Percentiles rank a stretch among this genome's conserved stretches.
Evolutionary conservation across 2,113 vertebrate genomes (phyloP).

Genomic region (Tragulus kanchil): DNA sequence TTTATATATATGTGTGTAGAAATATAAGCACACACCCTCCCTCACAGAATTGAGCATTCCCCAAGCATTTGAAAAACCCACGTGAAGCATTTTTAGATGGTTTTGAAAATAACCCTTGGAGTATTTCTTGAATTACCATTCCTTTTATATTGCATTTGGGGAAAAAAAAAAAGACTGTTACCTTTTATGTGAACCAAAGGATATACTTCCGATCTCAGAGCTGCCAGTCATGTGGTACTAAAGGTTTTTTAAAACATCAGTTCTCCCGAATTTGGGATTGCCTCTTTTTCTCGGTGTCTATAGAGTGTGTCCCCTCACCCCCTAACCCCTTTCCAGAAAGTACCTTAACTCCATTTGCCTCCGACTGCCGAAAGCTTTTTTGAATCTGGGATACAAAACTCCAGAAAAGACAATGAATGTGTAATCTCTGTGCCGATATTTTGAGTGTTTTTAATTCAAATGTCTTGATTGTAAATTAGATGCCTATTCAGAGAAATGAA

Average conservation of each 20-base stretch:
- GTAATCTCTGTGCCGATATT: constrained; percentile 86
- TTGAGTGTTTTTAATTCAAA: constrained; percentile 84
- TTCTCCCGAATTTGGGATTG: constrained; percentile 72
- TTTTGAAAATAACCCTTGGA: constrained; percentile 75
- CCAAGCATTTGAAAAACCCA: constrained; percentile 56
- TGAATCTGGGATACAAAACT: constrained; percentile 78
- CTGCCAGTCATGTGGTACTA: constrained; percentile 87
- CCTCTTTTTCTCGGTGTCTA: constrained; percentile 49
- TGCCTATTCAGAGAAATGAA: constrained; percentile 79
- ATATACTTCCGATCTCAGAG: constrained; percentile 82
- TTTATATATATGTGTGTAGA: constrained; percentile 74
- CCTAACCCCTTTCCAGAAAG: constrained; percentile 67
- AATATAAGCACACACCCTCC: constrained; percentile 78
- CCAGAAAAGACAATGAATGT: constrained; percentile 90
- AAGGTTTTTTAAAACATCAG: constrained; percentile 83
- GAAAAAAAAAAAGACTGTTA: constrained; percentile 80
- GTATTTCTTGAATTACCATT: constrained; percentile 53
- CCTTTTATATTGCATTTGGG: constrained; percentile 62
- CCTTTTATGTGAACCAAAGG: constrained; percentile 87
- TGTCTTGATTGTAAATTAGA: constrained; percentile 86
- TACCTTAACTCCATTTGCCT: constrained; percentile 77
- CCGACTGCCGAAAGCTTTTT: constrained; percentile 78
- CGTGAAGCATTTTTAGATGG: constrained; percentile 75
- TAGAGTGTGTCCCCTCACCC: neutral
- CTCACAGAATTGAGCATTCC: constrained; percentile 64